Conservation (phyloP, 2,113 vertebrate species). For the Tetrao urogallus region DNA sequence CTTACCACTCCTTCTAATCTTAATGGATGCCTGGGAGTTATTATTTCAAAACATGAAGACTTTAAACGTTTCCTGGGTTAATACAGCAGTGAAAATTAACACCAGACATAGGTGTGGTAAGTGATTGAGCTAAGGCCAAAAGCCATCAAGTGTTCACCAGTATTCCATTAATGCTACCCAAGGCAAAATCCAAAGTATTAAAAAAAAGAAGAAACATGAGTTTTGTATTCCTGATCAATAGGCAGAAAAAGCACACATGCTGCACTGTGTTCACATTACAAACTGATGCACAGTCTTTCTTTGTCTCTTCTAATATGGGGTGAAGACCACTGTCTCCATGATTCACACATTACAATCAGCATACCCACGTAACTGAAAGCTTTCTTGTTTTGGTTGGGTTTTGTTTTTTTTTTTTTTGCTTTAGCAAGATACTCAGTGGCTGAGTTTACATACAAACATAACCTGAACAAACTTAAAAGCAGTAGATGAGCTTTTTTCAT, state of each 20-base stretch:
- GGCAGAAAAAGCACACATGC: neutral
- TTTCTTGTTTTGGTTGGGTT: no score
- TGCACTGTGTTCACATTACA: neutral
- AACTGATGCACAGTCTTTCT: fast-evolving
- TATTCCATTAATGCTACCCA: neutral
- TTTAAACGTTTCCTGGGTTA: neutral
- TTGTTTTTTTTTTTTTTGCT: neutral
- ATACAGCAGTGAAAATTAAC: neutral
- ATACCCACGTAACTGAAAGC: neutral
- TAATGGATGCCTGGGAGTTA: neutral
- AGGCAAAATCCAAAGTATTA: neutral
- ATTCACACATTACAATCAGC: neutral
- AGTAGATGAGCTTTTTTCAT: neutral
- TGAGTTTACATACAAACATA: neutral
- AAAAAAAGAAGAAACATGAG: neutral
- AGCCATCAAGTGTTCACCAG: fast-evolving
- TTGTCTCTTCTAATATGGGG: neutral
- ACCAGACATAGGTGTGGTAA: neutral
- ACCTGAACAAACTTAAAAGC: neutral
- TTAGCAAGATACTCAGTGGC: fast-evolving
- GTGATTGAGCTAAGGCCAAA: neutral
- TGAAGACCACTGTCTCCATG: neutral
- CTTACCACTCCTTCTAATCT: neutral
- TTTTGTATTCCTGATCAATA: neutral
- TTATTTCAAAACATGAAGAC: neutral